These are phyloP conservation scores for Sula dactylatra DNA, from an alignment of 2,113 vertebrate genomes.

Conservation along the genomic window DNA sequence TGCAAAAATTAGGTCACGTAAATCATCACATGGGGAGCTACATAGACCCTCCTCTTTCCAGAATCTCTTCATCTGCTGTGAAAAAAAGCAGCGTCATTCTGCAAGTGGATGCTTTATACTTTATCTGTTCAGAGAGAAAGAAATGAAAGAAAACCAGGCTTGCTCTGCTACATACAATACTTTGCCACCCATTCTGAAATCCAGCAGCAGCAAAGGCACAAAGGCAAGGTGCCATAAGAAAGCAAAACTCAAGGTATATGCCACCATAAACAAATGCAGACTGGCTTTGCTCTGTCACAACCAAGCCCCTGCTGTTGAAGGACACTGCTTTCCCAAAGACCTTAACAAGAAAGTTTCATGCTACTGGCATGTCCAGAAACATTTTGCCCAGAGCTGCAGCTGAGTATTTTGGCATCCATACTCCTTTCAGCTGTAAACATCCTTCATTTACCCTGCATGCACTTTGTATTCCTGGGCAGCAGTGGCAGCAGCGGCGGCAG, in stretches of 20 bases:
- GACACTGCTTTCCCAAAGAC: neutral
- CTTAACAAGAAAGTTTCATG: neutral
- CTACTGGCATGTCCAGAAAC: neutral
- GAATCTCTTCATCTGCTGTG: neutral
- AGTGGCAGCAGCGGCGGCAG: neutral
- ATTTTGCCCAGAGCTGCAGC: neutral
- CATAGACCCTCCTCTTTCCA: neutral
- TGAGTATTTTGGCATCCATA: neutral
- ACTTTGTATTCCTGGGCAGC: neutral
- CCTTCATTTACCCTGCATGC: neutral
- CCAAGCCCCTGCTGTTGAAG: neutral
- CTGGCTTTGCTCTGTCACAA: neutral
- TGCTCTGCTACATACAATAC: neutral
- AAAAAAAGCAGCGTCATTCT: neutral
- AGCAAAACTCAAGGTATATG: neutral
- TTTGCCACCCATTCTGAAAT: neutral
- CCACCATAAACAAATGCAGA: neutral
- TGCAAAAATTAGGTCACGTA: neutral
- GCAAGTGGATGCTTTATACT: neutral
- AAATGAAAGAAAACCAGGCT: neutral
- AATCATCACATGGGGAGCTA: neutral
- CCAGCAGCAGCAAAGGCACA: neutral
- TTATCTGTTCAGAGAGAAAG: neutral
- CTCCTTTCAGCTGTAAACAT: neutral
- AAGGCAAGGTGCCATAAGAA: neutral